Conservation (phyloP, 2,113 vertebrate species). For the Macrotis lagotis region DNA sequence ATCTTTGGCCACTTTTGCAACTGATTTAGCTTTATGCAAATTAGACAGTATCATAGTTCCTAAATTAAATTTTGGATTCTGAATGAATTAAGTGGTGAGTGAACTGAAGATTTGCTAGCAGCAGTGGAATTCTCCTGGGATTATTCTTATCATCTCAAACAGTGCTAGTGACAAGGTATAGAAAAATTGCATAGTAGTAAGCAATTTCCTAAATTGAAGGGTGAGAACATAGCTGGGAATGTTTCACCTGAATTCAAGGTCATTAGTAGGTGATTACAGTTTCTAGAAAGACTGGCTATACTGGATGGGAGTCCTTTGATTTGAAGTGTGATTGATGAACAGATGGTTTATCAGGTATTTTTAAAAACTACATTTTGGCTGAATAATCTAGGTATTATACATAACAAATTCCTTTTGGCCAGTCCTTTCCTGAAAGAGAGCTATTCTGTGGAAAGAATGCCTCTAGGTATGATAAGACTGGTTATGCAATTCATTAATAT, state of each 20-base stretch:
- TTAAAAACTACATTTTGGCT: background rate
- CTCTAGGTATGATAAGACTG: background rate
- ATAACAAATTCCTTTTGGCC: background rate
- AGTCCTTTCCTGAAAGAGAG: slow-evolving; percentile 14
- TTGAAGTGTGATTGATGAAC: background rate
- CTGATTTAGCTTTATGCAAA: background rate
- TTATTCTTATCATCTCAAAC: slow-evolving; percentile 39
- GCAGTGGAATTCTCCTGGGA: slow-evolving; percentile 3
- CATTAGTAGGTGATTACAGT: slow-evolving; percentile 21
- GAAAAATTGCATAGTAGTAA: slow-evolving; percentile 56
- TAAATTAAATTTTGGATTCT: slow-evolving; percentile 44
- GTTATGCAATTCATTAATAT: background rate
- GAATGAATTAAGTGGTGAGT: slow-evolving; percentile 45
- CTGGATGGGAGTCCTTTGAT: slow-evolving; percentile 16
- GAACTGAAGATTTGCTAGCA: slow-evolving; percentile 32
- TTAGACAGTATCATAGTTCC: background rate
- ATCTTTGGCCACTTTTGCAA: slow-evolving; percentile 38
- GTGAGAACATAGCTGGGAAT: slow-evolving; percentile 11
- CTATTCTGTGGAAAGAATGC: background rate
- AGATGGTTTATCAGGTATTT: background rate
- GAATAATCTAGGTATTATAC: too few relatives aligned
- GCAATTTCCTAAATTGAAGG: slow-evolving; percentile 56
- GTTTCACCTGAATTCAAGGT: slow-evolving; percentile 49
- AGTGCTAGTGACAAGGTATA: background rate
- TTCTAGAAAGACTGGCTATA: slow-evolving; percentile 16